phyloP scores from a whole-genome alignment of 2,113 vertebrate genomes.

The Crocuta crocuta region DNA sequence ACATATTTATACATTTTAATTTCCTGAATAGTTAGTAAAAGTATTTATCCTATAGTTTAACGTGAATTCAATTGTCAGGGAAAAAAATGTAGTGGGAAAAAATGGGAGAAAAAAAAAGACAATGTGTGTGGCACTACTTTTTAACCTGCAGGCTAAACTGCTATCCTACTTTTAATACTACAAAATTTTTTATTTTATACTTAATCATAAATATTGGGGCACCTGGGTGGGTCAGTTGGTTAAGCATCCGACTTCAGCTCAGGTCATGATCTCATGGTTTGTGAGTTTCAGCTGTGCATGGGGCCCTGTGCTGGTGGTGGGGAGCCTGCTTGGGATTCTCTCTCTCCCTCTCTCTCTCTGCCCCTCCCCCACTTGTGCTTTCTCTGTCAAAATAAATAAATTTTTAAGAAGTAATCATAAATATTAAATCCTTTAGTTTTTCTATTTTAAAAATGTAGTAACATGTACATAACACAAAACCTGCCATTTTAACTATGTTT shows the following conservation, averaged over 20 bases:
- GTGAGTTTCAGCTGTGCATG: no score
- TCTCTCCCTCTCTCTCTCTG: no score
- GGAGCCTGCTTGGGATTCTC: no score
- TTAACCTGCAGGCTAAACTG: slow-evolving; percentile 21
- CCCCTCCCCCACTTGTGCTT: no score
- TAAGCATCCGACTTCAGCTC: no score
- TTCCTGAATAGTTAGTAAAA: not conserved
- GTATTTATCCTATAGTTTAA: not conserved
- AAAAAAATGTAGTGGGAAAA: not conserved
- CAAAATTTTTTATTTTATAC: not conserved
- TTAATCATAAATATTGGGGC: not conserved
- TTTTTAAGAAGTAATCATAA: not conserved
- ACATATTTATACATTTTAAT: not conserved
- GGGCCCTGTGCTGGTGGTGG: no score
- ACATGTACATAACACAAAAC: not conserved
- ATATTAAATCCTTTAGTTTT: not conserved
- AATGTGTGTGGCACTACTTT: not conserved
- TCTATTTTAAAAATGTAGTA: not conserved
- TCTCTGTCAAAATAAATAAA: no score
- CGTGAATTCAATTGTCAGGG: not conserved
- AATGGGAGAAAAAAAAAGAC: not conserved
- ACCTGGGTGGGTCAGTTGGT: no score
- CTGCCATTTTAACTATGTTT: not conserved
- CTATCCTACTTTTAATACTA: not conserved
- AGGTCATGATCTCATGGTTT: no score